Percentiles rank a stretch among this genome's conserved stretches.
phyloP scores from a whole-genome alignment of 2,888 invertebrate species.

The Cheilosia variabilis region DNA sequence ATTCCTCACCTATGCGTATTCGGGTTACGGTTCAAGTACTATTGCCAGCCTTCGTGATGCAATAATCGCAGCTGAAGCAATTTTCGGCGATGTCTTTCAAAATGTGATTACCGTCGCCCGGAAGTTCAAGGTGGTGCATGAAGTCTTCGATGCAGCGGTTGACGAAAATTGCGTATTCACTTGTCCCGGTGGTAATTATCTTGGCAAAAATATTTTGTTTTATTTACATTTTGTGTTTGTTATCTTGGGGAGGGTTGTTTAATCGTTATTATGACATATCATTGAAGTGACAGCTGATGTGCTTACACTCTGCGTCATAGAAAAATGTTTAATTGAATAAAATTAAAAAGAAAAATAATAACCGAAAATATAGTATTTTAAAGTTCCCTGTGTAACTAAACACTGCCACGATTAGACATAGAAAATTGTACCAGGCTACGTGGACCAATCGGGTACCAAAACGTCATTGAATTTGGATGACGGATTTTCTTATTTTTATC shows the following conservation, averaged over 20 bases:
- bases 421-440: no score
- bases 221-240: slow-evolving; percentile 44
- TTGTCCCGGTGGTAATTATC: slow-evolving; percentile 88
- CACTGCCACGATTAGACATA: no score
- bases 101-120: slow-evolving; percentile 90
- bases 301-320: slow-evolving; percentile 20
- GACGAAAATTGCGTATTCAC: slow-evolving; percentile 92
- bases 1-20: slow-evolving; percentile 91
- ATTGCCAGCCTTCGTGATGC: slow-evolving; percentile 90
- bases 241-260: slow-evolving; percentile 40
- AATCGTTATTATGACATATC: neutral
- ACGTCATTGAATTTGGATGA: no score
- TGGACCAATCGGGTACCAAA: no score
- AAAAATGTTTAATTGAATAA: neutral
- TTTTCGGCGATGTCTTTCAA: slow-evolving; percentile 90
- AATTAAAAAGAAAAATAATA: neutral
- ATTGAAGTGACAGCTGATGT: slow-evolving; percentile 33
- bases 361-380: no score
- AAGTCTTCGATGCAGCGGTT: slow-evolving; percentile 92
- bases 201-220: slow-evolving; percentile 17
- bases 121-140: slow-evolving; percentile 90
- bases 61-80: slow-evolving; percentile 90
- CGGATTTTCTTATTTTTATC: no score
- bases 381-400: no score
- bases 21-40: slow-evolving; percentile 91